Evolutionary conservation across 1,140 invertebrate species (phyloP).

Genomic region (Hycleus cichorii): DNA sequence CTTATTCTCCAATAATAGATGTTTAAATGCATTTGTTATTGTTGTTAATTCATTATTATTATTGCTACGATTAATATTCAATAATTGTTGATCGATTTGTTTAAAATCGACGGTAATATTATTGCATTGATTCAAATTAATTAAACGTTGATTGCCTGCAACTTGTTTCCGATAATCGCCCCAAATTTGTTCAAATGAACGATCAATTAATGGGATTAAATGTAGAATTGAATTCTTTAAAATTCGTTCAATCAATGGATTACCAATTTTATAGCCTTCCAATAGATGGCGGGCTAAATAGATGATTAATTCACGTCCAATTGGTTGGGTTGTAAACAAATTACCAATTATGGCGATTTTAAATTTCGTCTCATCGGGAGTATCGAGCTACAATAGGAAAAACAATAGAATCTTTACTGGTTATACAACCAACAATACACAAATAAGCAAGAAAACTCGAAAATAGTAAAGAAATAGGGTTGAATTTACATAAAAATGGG

Average conservation of each 20-base stretch:
- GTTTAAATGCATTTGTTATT: constrained; percentile 51
- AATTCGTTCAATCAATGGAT: constrained; percentile 55
- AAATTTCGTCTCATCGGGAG: constrained; percentile 69
- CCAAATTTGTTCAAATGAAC: constrained; percentile 46
- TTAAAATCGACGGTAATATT: constrained; percentile 46
- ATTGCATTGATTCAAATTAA: constrained; percentile 49
- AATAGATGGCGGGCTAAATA: constrained; percentile 76
- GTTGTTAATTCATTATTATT: constrained; percentile 28
- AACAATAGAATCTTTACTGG: not conserved
- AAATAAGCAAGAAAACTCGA: too few species aligned
- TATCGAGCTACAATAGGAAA: constrained; percentile 49
- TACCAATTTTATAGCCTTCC: constrained; percentile 57
- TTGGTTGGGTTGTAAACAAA: constrained; percentile 72
- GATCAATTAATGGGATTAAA: constrained; percentile 66
- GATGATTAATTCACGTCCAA: constrained; percentile 75
- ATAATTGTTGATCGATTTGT: constrained; percentile 36
- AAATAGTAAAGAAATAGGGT: too few species aligned
- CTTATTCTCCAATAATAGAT: constrained; percentile 46
- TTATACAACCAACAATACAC: not conserved
- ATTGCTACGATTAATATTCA: constrained; percentile 23
- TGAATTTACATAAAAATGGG: too few species aligned
- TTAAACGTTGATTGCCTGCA: constrained; percentile 22
- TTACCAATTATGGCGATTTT: constrained; percentile 78
- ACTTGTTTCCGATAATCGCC: constrained; percentile 30
- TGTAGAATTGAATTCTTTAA: constrained; percentile 68